These are phyloP conservation scores for Schmidtea mediterranea DNA, from an alignment of 1,140 invertebrate genomes.

Conservation along the genomic window DNA sequence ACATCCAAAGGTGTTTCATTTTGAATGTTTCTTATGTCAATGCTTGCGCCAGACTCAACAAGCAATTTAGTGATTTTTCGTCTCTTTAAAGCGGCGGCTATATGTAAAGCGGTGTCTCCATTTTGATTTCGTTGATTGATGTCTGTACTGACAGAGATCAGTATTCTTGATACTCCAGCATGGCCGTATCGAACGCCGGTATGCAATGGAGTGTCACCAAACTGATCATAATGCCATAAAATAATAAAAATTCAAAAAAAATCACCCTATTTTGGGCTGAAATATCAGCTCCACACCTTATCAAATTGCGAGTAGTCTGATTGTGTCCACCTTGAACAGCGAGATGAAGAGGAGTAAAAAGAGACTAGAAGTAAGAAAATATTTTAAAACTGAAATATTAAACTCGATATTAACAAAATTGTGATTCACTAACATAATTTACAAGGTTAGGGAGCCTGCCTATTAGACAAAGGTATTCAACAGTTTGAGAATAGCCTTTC, in stretches of 20 bases:
- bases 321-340: slow-evolving; percentile 76
- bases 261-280: slow-evolving; percentile 66
- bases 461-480: slow-evolving; percentile 42
- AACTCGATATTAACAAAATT: too few species aligned
- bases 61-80: slow-evolving; percentile 66
- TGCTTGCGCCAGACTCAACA: slow-evolving; percentile 53
- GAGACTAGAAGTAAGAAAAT: slow-evolving; percentile 32
- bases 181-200: slow-evolving; percentile 73
- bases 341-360: slow-evolving; percentile 60
- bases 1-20: slow-evolving; percentile 65
- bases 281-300: slow-evolving; percentile 54
- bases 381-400: not conserved
- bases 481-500: slow-evolving; percentile 62
- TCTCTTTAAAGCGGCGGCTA: slow-evolving; percentile 65
- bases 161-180: slow-evolving; percentile 61
- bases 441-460: slow-evolving; percentile 42
- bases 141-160: slow-evolving; percentile 44
- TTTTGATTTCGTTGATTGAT: slow-evolving; percentile 33
- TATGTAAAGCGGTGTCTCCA: slow-evolving; percentile 70
- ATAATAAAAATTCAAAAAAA: too few species aligned
- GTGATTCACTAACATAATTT: slow-evolving; percentile 34
- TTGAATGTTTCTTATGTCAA: slow-evolving; percentile 34
- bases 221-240: too few species aligned
- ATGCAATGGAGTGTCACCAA: slow-evolving; percentile 67
- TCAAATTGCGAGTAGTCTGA: slow-evolving; percentile 58